Evolutionary conservation across 2,888 invertebrate genomes (phyloP).

Genomic region (Dicyrtomina minuta): DNA sequence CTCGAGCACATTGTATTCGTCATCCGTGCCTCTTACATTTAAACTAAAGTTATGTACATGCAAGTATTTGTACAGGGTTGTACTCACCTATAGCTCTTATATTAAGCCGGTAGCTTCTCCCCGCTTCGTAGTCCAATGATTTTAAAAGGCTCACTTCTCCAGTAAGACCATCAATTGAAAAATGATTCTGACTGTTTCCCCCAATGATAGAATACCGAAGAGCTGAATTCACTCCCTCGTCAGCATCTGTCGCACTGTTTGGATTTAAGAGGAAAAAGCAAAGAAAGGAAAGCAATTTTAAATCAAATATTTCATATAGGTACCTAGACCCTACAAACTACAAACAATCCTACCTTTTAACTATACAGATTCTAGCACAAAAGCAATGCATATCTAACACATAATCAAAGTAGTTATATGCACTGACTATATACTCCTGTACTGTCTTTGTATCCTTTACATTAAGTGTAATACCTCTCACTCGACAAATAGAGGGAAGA

Average conservation of each 20-base stretch:
- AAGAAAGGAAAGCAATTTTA: conserved; percentile 15
- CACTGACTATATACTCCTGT: no score
- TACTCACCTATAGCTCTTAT: conserved; percentile 78
- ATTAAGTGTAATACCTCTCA: no score
- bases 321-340: neutral
- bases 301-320: neutral
- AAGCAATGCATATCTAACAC: neutral
- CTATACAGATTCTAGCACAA: neutral
- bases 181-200: conserved; percentile 89
- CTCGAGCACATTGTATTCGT: no score
- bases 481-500: no score
- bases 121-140: conserved; percentile 84
- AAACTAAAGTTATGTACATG: neutral
- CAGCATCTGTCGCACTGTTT: conserved; percentile 81
- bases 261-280: conserved; percentile 13
- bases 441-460: no score
- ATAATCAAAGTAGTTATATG: no score
- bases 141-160: conserved; percentile 84
- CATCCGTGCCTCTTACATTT: no score
- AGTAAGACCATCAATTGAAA: conserved; percentile 88
- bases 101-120: conserved; percentile 80
- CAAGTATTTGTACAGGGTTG: neutral
- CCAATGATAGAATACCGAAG: conserved; percentile 93
- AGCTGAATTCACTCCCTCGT: conserved; percentile 88
- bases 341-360: neutral